These are phyloP conservation scores for Apis cerana DNA, from an alignment of 1,140 invertebrate genomes.

Conservation along the genomic window DNA sequence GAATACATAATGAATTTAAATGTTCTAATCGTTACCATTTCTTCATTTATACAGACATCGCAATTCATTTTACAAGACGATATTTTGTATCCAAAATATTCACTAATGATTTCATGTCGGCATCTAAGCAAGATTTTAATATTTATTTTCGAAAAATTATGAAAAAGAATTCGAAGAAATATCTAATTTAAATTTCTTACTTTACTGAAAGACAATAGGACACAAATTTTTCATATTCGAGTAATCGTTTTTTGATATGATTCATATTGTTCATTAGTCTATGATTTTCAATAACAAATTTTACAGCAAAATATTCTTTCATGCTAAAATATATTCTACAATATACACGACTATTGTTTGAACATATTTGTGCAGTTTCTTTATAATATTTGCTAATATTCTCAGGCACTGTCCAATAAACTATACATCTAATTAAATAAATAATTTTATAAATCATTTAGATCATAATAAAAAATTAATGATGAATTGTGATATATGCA, in stretches of 20 bases:
- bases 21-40: neutral
- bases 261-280: neutral
- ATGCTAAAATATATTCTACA: conserved; percentile 29
- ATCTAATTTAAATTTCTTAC: neutral
- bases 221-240: conserved; percentile 17
- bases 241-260: neutral
- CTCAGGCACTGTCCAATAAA: conserved; percentile 22
- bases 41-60: conserved; percentile 4
- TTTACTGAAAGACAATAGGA: conserved; percentile 12
- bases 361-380: neutral
- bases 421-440: conserved; percentile 19
- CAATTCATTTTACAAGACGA: conserved; percentile 10
- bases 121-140: conserved; percentile 10
- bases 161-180: neutral
- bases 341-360: neutral
- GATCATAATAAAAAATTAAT: too few relatives aligned
- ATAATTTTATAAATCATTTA: neutral
- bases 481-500: neutral
- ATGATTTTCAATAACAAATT: neutral
- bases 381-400: conserved; percentile 18
- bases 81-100: neutral
- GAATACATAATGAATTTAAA: conserved; percentile 7
- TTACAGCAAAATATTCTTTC: conserved; percentile 10
- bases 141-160: neutral
- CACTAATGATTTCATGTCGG: neutral